These are phyloP conservation scores for Spisula subtruncata DNA, from an alignment of 2,888 invertebrate species.

Conservation along the genomic window DNA sequence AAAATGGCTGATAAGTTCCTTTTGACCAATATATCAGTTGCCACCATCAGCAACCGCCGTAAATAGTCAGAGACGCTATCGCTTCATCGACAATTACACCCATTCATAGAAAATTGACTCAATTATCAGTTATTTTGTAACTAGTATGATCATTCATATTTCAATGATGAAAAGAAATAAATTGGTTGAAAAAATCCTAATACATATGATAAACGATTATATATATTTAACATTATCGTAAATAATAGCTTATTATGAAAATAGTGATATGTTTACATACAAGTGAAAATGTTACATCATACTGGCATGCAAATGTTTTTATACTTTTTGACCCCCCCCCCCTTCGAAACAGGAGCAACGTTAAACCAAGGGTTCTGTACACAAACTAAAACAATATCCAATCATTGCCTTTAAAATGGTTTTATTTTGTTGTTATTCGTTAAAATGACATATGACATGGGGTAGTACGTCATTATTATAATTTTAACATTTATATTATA, in stretches of 20 bases:
- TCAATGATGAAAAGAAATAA: slow-evolving; percentile 25
- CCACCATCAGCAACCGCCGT: not conserved
- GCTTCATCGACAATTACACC: slow-evolving; percentile 36
- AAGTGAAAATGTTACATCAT: not conserved
- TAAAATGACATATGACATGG: too few relatives aligned
- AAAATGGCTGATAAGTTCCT: too few relatives aligned
- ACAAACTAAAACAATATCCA: too few relatives aligned
- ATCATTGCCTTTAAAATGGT: too few relatives aligned
- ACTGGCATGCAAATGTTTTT: too few relatives aligned
- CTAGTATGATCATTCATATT: slow-evolving; percentile 36
- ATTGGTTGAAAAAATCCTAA: not conserved
- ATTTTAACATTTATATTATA: too few relatives aligned
- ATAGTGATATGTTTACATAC: not conserved
- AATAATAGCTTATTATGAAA: not conserved
- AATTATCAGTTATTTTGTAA: slow-evolving; percentile 42
- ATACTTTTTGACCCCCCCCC: too few relatives aligned
- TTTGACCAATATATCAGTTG: not conserved
- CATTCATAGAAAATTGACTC: slow-evolving; percentile 39
- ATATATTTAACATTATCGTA: not conserved
- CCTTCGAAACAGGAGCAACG: too few relatives aligned
- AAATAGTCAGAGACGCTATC: slow-evolving; percentile 21
- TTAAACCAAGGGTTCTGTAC: too few relatives aligned
- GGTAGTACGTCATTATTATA: too few relatives aligned
- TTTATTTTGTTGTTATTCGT: too few relatives aligned
- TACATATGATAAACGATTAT: not conserved